Conservation (phyloP, 1,140 invertebrate genomes). For the Bradysia coprophila region DNA sequence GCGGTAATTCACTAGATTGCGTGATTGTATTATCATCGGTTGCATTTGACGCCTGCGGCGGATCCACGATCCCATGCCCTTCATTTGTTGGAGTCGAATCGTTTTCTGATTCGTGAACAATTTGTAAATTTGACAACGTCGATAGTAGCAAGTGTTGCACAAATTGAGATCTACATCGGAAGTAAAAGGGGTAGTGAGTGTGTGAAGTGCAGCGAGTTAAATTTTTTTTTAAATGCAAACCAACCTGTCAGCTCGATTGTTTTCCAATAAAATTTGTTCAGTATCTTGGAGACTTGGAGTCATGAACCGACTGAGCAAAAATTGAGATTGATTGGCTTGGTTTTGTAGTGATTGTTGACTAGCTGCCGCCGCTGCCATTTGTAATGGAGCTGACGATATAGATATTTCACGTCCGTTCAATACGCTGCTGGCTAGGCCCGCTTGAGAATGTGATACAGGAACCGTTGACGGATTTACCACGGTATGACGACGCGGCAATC, state of each 20-base stretch:
- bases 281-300: conserved; percentile 18
- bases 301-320: conserved; percentile 22
- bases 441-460: not conserved
- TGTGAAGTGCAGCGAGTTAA: not conserved
- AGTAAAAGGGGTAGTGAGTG: conserved; percentile 2
- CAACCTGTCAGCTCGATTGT: conserved; percentile 19
- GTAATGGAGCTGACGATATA: not conserved
- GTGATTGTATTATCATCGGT: not conserved
- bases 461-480: conserved; percentile 10
- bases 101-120: not conserved
- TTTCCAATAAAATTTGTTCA: conserved; percentile 18
- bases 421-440: not conserved
- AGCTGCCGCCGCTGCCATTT: not conserved
- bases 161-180: conserved; percentile 15
- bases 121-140: conserved; percentile 9
- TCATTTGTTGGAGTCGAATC: not conserved
- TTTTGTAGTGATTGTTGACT: not conserved
- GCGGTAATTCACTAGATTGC: not conserved
- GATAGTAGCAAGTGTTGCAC: conserved; percentile 19
- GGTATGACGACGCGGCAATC: conserved; percentile 57
- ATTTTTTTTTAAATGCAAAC: not conserved
- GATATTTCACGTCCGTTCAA: not conserved
- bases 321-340: conserved; percentile 10
- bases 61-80: not conserved
- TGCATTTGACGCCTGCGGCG: not conserved